phyloP scores from a whole-genome alignment of 2,113 vertebrate genomes.

The Atractosteus spatula region DNA sequence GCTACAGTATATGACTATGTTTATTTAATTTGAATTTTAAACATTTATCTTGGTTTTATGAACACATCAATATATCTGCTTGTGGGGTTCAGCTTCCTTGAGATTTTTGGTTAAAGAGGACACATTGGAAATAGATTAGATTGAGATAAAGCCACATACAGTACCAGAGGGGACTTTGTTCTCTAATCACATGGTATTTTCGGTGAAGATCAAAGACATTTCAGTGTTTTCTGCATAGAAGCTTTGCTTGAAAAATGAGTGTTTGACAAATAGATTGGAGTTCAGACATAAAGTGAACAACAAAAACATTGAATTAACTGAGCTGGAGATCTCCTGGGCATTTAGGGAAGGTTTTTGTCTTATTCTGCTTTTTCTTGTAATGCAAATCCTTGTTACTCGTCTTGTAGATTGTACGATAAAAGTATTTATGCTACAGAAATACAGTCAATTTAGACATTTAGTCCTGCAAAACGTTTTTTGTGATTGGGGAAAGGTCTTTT shows the following conservation, averaged over 20 bases:
- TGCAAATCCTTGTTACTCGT: too few species aligned
- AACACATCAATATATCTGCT: background rate
- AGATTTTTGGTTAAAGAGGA: background rate
- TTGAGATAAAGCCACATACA: background rate
- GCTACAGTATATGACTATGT: background rate
- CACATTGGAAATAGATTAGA: background rate
- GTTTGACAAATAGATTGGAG: too few species aligned
- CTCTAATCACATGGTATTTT: background rate
- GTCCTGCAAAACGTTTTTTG: too few species aligned
- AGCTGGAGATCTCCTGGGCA: too few species aligned
- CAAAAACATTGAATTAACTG: too few species aligned
- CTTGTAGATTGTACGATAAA: too few species aligned
- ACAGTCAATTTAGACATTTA: too few species aligned
- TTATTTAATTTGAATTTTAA: background rate
- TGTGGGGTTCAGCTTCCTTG: background rate
- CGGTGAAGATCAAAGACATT: background rate
- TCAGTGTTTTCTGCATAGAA: background rate
- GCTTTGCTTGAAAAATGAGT: background rate
- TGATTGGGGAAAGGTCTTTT: too few species aligned
- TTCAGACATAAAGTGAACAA: too few species aligned
- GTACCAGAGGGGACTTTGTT: background rate
- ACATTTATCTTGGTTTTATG: background rate
- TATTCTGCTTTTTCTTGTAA: too few species aligned
- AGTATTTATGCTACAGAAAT: too few species aligned
- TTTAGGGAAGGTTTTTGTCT: too few species aligned